Base-by-base conservation (phyloP, 1,140 invertebrate genomes). In the Drosophila aff. region DNA sequence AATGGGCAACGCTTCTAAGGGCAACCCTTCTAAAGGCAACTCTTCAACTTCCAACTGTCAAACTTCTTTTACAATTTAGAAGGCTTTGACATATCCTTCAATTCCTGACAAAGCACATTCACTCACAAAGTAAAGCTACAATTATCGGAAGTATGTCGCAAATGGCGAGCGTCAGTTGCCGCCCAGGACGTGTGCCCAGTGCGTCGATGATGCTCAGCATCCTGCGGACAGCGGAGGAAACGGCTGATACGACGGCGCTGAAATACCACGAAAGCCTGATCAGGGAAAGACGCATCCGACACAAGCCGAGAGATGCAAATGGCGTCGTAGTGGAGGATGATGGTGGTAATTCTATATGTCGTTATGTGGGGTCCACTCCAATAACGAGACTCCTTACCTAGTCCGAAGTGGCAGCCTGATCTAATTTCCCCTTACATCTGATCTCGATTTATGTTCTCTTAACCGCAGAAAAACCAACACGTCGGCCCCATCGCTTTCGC, bases 241-340 rank as follows among this genome's bases (percentile, higher is more conserved):
- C 23, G 3, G 31, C 23, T 5, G 73, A 86, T n/a, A 46, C 60
- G 11, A 43, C 40, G 2, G 44, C 74, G 1, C 41, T 90, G 16
- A 60, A 81, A 2, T 76, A 50, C 26, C 50, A 84, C 18, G 84
- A 90, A 41, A 49, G 40, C 16, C 26, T 43, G 11, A 81, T 69
- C 38, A 16, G n/a, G 4, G 31, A 21, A 1, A 90, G 71, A 74
- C 84, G 84, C 21, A 15, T n/a, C 1, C 49, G 76, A 4, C 53
- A 57, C 53, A 57, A 11, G 21, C 53, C 36, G 4, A 26, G 2
- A n/a, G 53, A 57, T 40, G 15, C 21, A 0, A 23, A 40, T 9
- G 53, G 15, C 5, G 15, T 26, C 10, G 36, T n/a, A 10, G 5
- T 40, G 0, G 36, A 40, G 21, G 5, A 18, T 2, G 15, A 7